These are phyloP conservation scores for Eriosoma lanigerum DNA, from an alignment of 1,140 invertebrate genomes.

Conservation along the genomic window DNA sequence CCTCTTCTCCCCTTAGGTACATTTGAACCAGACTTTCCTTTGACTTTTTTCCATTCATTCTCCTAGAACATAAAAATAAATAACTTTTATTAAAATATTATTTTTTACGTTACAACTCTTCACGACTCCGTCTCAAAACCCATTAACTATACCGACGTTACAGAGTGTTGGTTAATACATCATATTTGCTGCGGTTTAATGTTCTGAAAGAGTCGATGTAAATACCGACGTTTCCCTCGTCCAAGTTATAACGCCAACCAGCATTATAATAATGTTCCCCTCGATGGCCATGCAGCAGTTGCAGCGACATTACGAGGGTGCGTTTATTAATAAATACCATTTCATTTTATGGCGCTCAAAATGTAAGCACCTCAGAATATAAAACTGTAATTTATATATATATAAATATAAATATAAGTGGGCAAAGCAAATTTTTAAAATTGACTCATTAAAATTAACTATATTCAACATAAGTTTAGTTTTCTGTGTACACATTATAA, in stretches of 20 bases:
- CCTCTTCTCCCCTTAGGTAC: conserved; percentile 77
- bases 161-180: conserved; percentile 10
- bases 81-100: background rate
- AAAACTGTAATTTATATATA: conserved; percentile 8
- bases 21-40: conserved; percentile 63
- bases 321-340: conserved; percentile 49
- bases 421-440: background rate
- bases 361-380: conserved; percentile 13
- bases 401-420: background rate
- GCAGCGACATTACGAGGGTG: conserved; percentile 19
- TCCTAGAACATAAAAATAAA: conserved; percentile 59
- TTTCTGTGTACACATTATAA: background rate
- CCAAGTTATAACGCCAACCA: conserved; percentile 15
- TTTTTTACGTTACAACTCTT: background rate
- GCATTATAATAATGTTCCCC: conserved; percentile 23
- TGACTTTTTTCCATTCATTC: conserved; percentile 70
- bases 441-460: conserved; percentile 26
- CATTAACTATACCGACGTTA: background rate
- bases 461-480: background rate
- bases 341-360: conserved; percentile 34
- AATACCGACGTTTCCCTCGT: conserved; percentile 26
- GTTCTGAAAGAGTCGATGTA: conserved; percentile 27
- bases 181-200: conserved; percentile 32
- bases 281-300: conserved; percentile 1
- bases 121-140: background rate